phyloP scores from a whole-genome alignment of 1,140 invertebrate species.

The Macrocentrus cingulum region DNA sequence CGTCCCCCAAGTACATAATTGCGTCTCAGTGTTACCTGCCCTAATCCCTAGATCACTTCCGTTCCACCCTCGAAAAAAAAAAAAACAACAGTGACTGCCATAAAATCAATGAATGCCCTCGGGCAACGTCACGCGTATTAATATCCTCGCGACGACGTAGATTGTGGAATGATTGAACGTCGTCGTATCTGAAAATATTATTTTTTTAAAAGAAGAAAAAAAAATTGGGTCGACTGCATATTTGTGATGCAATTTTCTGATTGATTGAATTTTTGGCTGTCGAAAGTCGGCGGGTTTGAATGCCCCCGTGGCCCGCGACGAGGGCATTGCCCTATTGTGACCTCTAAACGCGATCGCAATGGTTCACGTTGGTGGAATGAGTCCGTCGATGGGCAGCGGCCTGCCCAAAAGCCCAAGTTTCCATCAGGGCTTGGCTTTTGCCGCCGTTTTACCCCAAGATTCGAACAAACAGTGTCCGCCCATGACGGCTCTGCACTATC shows the following conservation, averaged over 20 bases:
- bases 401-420: slow-evolving; percentile 83
- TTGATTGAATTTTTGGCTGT: too few relatives aligned
- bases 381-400: slow-evolving; percentile 63
- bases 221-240: too few relatives aligned
- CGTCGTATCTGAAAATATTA: neutral
- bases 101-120: neutral
- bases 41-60: slow-evolving; percentile 4
- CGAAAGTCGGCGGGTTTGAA: slow-evolving; percentile 11
- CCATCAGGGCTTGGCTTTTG: slow-evolving; percentile 77
- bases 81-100: neutral
- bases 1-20: neutral
- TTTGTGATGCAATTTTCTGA: neutral
- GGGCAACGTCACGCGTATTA: too few relatives aligned
- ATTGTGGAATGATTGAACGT: too few relatives aligned
- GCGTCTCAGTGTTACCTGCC: slow-evolving; percentile 1
- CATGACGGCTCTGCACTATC: slow-evolving; percentile 49
- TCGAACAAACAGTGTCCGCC: slow-evolving; percentile 40
- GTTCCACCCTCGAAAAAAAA: neutral
- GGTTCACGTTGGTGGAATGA: slow-evolving; percentile 61
- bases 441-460: slow-evolving; percentile 58
- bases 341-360: slow-evolving; percentile 33
- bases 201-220: too few relatives aligned
- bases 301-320: neutral
- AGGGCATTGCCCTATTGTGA: slow-evolving; percentile 11
- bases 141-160: too few relatives aligned